Conservation (phyloP, 2,797 vertebrate species). For the Lateolabrax maculatus region DNA sequence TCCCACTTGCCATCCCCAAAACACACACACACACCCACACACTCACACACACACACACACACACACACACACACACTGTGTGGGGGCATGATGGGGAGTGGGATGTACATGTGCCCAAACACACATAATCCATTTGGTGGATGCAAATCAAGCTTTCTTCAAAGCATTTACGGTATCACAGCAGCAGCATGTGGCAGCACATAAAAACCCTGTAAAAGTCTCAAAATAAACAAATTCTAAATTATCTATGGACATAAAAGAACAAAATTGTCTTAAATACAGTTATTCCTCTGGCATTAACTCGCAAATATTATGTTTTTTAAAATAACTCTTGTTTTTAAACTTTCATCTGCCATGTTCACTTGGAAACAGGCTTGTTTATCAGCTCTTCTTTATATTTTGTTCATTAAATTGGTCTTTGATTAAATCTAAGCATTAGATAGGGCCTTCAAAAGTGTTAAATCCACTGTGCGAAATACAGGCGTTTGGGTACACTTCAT, state of each 20-base stretch:
- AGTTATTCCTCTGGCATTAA: constrained; percentile 12
- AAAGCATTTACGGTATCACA: constrained; percentile 32
- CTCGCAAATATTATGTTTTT: not conserved
- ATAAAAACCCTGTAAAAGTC: constrained; percentile 5
- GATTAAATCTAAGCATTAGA: not conserved
- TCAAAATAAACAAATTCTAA: constrained; percentile 31
- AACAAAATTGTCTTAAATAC: constrained; percentile 7
- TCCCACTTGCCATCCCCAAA: constrained; percentile 6
- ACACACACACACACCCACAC: constrained; percentile 16
- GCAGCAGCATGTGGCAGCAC: constrained; percentile 35
- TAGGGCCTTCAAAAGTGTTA: not conserved
- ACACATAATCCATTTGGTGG: constrained; percentile 55
- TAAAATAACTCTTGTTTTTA: not conserved
- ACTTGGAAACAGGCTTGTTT: not conserved
- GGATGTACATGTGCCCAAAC: constrained; percentile 29
- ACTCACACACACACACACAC: constrained; percentile 21
- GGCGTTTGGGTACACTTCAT: not conserved
- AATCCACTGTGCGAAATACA: not conserved
- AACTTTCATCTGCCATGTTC: not conserved
- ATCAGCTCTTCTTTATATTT: not conserved
- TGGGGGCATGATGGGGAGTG: constrained; percentile 5
- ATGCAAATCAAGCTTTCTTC: constrained; percentile 61
- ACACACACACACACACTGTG: constrained; percentile 26
- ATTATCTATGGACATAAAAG: constrained; percentile 15
- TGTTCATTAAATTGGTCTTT: not conserved